A percentile compares a stretch with the other conserved stretches of the same genome.
These are phyloP conservation scores for Pterocles gutturalis DNA, from an alignment of 2,113 vertebrate species.

Conservation along the genomic window DNA sequence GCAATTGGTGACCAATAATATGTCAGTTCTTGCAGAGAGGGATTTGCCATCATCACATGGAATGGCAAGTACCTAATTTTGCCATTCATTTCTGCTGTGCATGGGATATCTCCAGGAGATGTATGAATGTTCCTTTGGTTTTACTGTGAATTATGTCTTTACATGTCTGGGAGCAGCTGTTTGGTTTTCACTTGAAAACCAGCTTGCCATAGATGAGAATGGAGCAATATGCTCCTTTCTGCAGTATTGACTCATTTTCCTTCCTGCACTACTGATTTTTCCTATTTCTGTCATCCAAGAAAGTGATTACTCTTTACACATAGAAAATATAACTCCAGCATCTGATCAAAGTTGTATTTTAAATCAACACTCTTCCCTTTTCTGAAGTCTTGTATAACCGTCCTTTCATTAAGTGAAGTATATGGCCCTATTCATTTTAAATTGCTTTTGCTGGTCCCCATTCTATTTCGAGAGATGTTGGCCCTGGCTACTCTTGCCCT, in stretches of 20 bases:
- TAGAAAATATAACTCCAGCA: neutral
- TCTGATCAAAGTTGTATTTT: neutral
- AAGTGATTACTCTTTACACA: neutral
- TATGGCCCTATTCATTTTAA: neutral
- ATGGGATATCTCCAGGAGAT: neutral
- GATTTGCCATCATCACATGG: neutral
- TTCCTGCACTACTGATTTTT: neutral
- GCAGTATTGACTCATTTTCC: neutral
- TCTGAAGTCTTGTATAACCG: neutral
- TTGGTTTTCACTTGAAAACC: neutral
- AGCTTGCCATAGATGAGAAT: neutral
- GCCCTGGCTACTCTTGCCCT: neutral
- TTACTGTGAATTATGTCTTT: neutral
- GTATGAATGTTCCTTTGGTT: neutral
- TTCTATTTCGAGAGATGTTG: neutral
- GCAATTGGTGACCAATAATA: neutral
- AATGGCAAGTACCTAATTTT: neutral
- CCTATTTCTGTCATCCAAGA: neutral
- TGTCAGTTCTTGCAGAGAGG: neutral
- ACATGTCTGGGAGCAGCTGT: neutral
- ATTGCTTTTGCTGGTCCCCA: neutral
- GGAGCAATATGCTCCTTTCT: neutral
- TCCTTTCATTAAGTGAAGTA: neutral
- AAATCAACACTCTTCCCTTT: neutral
- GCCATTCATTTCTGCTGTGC: neutral